Evolutionary conservation across 2,888 invertebrate species (phyloP).

Genomic region (Megastigmus dorsalis): DNA sequence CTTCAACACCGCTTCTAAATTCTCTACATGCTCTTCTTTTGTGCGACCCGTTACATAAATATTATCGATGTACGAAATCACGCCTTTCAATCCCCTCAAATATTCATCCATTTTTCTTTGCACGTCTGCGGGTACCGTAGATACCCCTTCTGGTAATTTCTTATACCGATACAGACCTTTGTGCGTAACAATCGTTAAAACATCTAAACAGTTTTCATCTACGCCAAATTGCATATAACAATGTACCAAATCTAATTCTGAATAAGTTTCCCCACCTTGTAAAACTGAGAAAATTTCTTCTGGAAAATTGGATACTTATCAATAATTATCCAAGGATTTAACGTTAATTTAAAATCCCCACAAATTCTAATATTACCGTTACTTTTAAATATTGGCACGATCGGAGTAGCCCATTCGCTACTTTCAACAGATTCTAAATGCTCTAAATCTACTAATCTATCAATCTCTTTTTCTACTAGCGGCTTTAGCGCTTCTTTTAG

Average conservation of each 20-base stretch:
- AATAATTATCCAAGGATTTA: slow-evolving; percentile 37
- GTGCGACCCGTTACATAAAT: slow-evolving; percentile 54
- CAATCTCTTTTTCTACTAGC: slow-evolving; percentile 35
- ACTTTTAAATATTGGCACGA: slow-evolving; percentile 27
- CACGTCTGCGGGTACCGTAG: slow-evolving; percentile 57
- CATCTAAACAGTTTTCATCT: slow-evolving; percentile 36
- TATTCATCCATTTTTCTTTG: slow-evolving; percentile 62
- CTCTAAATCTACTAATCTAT: slow-evolving; percentile 40
- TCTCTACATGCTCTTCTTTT: slow-evolving; percentile 50
- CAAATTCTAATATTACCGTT: slow-evolving; percentile 37
- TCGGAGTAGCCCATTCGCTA: no score
- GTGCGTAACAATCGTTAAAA: slow-evolving; percentile 38
- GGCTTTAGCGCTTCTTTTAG: slow-evolving; percentile 47
- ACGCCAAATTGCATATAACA: slow-evolving; percentile 55
- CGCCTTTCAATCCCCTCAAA: slow-evolving; percentile 54
- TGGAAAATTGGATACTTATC: slow-evolving; percentile 46
- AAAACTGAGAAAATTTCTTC: slow-evolving; percentile 47
- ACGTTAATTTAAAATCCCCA: slow-evolving; percentile 41
- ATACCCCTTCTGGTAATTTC: slow-evolving; percentile 24
- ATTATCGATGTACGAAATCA: slow-evolving; percentile 58
- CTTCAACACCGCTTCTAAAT: slow-evolving; percentile 54
- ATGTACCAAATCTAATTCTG: slow-evolving; percentile 41
- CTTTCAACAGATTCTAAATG: no score
- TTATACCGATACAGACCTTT: slow-evolving; percentile 28
- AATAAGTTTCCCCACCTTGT: slow-evolving; percentile 42